These are phyloP conservation scores for Trachymyrmex septentrionalis DNA, from an alignment of 1,140 invertebrate species.

Conservation along the genomic window DNA sequence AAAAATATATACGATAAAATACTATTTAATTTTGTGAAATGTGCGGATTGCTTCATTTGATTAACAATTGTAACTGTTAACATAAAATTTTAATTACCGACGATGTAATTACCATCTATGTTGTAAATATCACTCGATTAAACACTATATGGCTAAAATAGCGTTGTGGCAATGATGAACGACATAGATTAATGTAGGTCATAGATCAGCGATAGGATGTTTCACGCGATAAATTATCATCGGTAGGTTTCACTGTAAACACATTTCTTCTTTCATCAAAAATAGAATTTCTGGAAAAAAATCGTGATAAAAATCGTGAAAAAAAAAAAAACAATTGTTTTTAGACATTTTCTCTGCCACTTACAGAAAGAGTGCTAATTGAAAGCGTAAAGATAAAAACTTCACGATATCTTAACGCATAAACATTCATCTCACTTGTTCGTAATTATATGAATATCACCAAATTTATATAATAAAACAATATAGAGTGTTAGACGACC, in stretches of 20 bases:
- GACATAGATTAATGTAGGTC: slow-evolving; percentile 45
- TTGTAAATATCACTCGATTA: neutral
- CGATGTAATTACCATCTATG: neutral
- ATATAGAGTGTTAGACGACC: neutral
- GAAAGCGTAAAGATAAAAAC: neutral
- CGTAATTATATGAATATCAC: neutral
- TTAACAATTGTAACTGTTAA: neutral
- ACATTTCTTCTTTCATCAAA: slow-evolving; percentile 20
- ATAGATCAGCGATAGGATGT: slow-evolving; percentile 33
- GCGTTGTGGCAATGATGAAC: neutral
- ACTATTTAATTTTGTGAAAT: neutral
- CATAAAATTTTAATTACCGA: neutral
- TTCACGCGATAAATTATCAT: slow-evolving; percentile 60
- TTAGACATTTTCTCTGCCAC: neutral
- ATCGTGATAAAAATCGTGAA: neutral
- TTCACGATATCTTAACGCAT: neutral
- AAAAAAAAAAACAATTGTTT: neutral
- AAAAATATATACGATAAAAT: neutral
- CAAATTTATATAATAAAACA: neutral
- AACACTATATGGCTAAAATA: neutral
- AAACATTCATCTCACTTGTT: neutral
- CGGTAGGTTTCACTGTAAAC: slow-evolving; percentile 30
- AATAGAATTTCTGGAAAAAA: slow-evolving; percentile 11
- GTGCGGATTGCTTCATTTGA: neutral
- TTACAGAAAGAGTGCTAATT: neutral